Percentiles rank a stretch among this genome's conserved stretches.
These are phyloP conservation scores for Pristionchus maxplancki DNA, from an alignment of 2,888 invertebrate genomes.

Conservation along the genomic window DNA sequence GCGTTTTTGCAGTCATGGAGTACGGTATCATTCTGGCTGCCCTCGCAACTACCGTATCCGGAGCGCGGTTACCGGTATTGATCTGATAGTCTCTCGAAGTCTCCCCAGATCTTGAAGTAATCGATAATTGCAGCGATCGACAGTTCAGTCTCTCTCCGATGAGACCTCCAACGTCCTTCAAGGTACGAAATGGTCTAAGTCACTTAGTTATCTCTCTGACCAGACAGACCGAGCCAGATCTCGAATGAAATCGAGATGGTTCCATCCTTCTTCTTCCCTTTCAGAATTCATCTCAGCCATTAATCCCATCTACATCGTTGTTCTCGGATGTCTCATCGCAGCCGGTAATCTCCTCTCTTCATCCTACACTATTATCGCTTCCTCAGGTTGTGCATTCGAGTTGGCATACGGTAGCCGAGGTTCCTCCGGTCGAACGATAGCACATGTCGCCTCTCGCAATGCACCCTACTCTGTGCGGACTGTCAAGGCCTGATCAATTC, in stretches of 20 bases:
- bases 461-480: constrained; percentile 50
- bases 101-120: neutral
- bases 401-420: constrained; percentile 57
- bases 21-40: constrained; percentile 29
- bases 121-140: constrained; percentile 45
- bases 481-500: constrained; percentile 23
- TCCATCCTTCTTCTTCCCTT: neutral
- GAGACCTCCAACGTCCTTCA: constrained; percentile 52
- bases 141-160: constrained; percentile 50
- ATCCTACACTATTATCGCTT: neutral
- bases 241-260: neutral
- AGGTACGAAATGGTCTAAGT: neutral
- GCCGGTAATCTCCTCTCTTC: constrained; percentile 34
- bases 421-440: constrained; percentile 51
- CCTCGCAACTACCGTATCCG: constrained; percentile 3
- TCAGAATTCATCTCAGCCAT: constrained; percentile 56
- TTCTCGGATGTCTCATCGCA: constrained; percentile 55
- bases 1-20: constrained; percentile 27
- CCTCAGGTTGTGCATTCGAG: constrained; percentile 56
- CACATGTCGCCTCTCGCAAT: constrained; percentile 51
- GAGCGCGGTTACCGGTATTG: constrained; percentile 43
- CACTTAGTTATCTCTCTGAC: neutral
- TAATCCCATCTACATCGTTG: constrained; percentile 57
- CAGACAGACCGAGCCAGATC: neutral
- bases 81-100: neutral